phyloP scores from a whole-genome alignment of 2,113 vertebrate species.

The Typhlomys cinereus region DNA sequence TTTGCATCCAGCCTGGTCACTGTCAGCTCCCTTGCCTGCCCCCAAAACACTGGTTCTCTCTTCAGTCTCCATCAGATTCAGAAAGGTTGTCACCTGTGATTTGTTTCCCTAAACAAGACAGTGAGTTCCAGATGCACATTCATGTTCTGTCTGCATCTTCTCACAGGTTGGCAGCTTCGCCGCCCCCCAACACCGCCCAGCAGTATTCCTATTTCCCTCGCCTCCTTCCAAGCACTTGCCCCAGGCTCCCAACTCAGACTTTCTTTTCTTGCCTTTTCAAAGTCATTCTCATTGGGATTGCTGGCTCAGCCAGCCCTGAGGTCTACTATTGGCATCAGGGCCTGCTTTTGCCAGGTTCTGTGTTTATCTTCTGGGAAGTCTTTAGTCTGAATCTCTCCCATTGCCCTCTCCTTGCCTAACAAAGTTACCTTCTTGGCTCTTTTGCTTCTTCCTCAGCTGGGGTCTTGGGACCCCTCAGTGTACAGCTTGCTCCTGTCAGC shows the following conservation, averaged over 20 bases:
- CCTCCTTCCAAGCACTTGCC: neutral
- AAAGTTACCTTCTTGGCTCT: slow-evolving; percentile 6
- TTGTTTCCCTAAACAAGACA: neutral
- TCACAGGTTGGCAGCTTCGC: neutral
- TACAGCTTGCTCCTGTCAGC: neutral
- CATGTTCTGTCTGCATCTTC: neutral
- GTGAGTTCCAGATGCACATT: neutral
- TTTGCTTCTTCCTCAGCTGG: neutral
- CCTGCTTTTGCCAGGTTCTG: neutral
- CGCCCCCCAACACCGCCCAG: neutral
- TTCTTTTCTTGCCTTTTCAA: neutral
- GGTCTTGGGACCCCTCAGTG: neutral
- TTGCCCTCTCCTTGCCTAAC: neutral
- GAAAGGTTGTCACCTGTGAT: neutral
- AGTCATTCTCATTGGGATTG: neutral
- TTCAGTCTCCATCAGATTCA: neutral
- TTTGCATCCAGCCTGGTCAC: neutral
- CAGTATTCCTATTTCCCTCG: neutral
- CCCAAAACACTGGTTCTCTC: neutral
- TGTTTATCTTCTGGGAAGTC: neutral
- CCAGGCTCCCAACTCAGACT: neutral
- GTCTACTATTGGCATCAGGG: neutral
- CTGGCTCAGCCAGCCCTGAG: neutral
- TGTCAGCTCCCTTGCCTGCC: neutral
- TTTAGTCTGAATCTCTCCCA: neutral